A percentile compares a stretch with the other conserved stretches of the same genome.
These are phyloP conservation scores for Xenopus borealis DNA, from an alignment of 2,113 vertebrate genomes.

Conservation along the genomic window DNA sequence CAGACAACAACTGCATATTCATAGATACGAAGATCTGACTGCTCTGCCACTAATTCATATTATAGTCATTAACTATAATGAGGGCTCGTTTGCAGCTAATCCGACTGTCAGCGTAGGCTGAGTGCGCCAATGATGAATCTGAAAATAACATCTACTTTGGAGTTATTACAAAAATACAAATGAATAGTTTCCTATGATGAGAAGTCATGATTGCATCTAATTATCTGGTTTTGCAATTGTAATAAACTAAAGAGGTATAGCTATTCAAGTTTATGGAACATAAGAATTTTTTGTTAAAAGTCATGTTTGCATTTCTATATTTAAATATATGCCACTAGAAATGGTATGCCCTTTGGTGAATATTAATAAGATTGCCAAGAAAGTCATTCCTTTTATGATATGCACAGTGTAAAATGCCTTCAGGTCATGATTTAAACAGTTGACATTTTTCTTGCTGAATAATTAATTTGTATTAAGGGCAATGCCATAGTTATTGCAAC, in stretches of 20 bases:
- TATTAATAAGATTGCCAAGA: background rate
- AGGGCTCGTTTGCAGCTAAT: background rate
- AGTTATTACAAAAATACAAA: constrained; percentile 3
- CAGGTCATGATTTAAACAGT: background rate
- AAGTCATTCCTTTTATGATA: background rate
- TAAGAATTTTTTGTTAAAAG: constrained; percentile 1
- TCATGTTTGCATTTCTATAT: background rate
- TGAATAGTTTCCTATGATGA: background rate
- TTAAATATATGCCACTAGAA: background rate
- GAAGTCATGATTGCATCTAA: constrained; percentile 1
- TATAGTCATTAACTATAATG: background rate
- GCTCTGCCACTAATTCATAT: background rate
- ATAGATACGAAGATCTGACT: background rate
- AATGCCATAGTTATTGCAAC: too few relatives aligned
- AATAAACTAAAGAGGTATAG: background rate
- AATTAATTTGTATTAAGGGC: too few relatives aligned
- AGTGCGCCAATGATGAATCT: background rate
- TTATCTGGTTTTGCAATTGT: background rate
- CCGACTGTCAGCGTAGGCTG: background rate
- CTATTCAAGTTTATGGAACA: background rate
- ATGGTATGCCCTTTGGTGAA: background rate
- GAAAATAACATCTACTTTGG: background rate
- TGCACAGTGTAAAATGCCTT: background rate
- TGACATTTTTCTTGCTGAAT: background rate
- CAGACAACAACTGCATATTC: background rate